These are phyloP conservation scores for Pyxicephalus adspersus DNA, from an alignment of 2,113 vertebrate genomes.

Conservation along the genomic window DNA sequence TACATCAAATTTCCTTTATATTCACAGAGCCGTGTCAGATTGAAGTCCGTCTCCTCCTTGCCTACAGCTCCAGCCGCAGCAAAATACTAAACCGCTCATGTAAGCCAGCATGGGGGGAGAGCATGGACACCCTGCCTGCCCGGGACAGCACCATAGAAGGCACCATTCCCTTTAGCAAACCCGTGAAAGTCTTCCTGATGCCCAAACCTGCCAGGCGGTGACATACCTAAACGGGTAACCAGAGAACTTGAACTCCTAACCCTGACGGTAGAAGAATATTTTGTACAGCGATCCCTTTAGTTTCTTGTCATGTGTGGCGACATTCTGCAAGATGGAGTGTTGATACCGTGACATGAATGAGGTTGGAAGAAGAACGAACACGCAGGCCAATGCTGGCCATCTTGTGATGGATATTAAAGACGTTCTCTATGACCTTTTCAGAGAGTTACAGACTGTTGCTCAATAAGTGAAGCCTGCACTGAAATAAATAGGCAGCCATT, in stretches of 20 bases:
- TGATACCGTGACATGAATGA: no score
- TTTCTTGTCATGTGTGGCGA: no score
- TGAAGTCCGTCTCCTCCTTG: conserved; percentile 88
- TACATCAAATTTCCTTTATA: background rate
- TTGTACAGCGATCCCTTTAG: no score
- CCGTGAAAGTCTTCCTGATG: conserved; percentile 95
- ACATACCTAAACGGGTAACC: conserved; percentile 43
- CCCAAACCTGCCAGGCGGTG: conserved; percentile 90
- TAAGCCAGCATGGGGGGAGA: conserved; percentile 80
- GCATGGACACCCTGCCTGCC: conserved; percentile 70
- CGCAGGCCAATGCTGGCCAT: no score
- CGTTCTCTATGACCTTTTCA: no score
- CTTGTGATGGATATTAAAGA: no score
- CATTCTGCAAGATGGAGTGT: no score
- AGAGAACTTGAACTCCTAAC: background rate
- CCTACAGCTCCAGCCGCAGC: conserved; percentile 83
- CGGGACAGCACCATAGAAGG: conserved; percentile 84
- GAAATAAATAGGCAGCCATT: no score
- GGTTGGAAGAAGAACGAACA: no score
- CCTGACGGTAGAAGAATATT: no score
- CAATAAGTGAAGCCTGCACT: no score
- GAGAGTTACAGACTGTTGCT: no score
- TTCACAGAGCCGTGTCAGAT: conserved; percentile 90
- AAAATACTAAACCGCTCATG: conserved; percentile 63
- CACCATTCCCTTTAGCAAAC: conserved; percentile 91